Evolutionary conservation across 2,888 invertebrate species (phyloP), one percentile per base, ranked within the genome.

Genomic region (Pollenia griseotomentosa): DNA sequence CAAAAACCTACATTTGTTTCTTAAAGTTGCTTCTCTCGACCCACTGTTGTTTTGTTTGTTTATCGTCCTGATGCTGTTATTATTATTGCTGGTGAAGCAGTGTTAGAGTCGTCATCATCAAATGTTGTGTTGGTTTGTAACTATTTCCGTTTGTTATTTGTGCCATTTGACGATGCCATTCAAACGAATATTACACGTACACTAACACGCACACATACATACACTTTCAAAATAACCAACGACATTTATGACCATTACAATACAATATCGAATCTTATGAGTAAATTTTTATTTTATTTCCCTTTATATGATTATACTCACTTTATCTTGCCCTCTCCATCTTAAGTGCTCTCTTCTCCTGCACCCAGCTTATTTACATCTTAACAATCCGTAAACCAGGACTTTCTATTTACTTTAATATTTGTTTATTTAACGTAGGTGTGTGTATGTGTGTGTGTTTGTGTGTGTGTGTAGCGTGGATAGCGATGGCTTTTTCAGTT

Each of bases 101-200:
- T 53, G 4, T 6, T 42, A 6, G 16, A 65, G 48, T 78, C 51
- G 42, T 73, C 77, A 59, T 78, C 71, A 86, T 83, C 59, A 80
- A 83, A 80, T 71, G 57, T 73, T 53, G 53, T 73, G 59, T 23
- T 80, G 75, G 77, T 83, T 83, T 65, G 83, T 77, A 75, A 86
- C 79, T 75, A 83, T 86, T 83, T 86, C 83, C 75, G 71, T 83
- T 86, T 80, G 70, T 83, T 83, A 83, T 83, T 86, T 75, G 65
- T 81, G 74, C 33, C 40, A 74, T 74, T 74, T 79, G 70, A 12
- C 59, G 42, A 68, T n/a, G 46, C 23, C 63, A 70, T 73, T 70
- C 61, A 53, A 40, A 55, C 53, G 11, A 51, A 40, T 11, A 40
- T 55, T 40, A 14, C 73, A 74, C 16, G 16, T 57, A 53, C 10